Base-by-base conservation (phyloP, 2,888 invertebrate species). In the Parnassius smintheus region DNA sequence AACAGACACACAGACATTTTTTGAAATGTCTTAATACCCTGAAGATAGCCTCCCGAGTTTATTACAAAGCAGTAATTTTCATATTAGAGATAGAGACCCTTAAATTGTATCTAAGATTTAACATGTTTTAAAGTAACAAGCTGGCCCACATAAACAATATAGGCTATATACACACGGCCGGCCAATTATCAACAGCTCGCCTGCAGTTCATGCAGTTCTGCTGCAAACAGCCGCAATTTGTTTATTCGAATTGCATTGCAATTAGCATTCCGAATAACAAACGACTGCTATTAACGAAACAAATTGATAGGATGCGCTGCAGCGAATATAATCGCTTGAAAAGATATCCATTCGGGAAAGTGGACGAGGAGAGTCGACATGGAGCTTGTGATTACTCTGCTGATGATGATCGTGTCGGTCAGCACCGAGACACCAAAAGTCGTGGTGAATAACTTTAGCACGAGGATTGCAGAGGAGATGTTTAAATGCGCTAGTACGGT, bases 241-340 rank as follows among this genome's bases (percentile, higher is more conserved):
- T 56, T 50, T 12, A n/a, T 9, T 50, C 48, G 46, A 49, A 25
- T 54, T 7, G 54, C 54, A 12, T 49, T 9, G 41, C 54, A 49
- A 55, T 60, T 48, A 60, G 42, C 54, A 22, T 60, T 25, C 22
- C 42, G 25, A 10, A 25, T 51, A 58, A 50, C 50, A 42, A 56
- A 61, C 25, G 50, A 44, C 42, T 18, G 48, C 22, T 49, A 41
- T 54, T 60, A 18, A n/a, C 42, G 44, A 54, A 59, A 58, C 51
- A 59, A 52, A 45, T 52, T 22, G 56, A 35, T 56, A 56, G 56
- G 56, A 46, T 45, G 35, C 56, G 49, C 13, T 35, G 44, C 44
- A 22, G 44, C 22, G 25, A 22, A 55, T 22, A 13, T 44, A 44
- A 44, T 49, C 49, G 49, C 49, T 45, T 45, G 1, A 10, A 54